phyloP scores from a whole-genome alignment of 2,113 vertebrate species.

The Orthonyx spaldingii region DNA sequence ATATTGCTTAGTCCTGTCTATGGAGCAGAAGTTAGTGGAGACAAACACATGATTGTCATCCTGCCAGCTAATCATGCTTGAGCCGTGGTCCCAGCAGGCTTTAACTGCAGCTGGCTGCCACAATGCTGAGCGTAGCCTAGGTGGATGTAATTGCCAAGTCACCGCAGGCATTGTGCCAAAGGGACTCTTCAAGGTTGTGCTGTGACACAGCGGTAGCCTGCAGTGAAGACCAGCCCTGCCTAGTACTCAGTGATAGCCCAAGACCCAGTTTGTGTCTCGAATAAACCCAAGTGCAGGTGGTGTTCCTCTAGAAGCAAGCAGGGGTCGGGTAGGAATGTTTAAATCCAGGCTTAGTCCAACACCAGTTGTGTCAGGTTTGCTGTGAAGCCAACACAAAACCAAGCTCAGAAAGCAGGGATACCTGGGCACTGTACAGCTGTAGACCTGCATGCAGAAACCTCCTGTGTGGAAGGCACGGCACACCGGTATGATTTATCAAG shows the following conservation, averaged over 20 bases:
- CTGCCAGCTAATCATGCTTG: not conserved
- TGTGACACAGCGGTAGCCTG: not conserved
- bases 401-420: not conserved
- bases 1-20: not conserved
- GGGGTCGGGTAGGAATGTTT: not conserved
- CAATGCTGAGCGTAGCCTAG: not conserved
- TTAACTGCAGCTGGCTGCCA: conserved; percentile 46
- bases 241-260: fast-evolving
- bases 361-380: not conserved
- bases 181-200: not conserved
- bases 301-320: not conserved
- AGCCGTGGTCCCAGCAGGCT: conserved; percentile 23
- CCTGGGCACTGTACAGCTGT: not conserved
- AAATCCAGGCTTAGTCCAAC: not conserved
- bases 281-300: not conserved
- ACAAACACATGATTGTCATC: not conserved
- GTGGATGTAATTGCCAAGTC: conserved; percentile 7
- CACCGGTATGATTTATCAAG: not conserved
- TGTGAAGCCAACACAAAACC: not conserved
- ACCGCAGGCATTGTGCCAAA: not conserved
- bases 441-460: not conserved
- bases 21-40: not conserved
- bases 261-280: not conserved
- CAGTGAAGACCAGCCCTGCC: not conserved
- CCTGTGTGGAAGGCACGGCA: fast-evolving